These are phyloP conservation scores for Mesochorus sp. DNA, from an alignment of 2,888 invertebrate genomes.

Conservation along the genomic window DNA sequence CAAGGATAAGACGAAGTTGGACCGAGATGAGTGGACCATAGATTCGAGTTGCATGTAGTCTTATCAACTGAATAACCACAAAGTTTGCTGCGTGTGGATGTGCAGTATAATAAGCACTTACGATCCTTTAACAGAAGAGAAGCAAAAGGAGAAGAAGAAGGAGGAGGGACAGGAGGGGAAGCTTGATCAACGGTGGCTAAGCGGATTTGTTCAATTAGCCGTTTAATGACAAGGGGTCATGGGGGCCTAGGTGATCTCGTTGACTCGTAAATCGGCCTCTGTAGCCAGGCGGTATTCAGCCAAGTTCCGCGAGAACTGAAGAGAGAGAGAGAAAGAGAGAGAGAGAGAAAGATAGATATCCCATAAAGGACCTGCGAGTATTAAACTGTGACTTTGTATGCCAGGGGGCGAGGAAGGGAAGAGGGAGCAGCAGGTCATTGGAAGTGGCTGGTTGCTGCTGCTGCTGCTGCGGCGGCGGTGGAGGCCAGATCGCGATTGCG, in stretches of 20 bases:
- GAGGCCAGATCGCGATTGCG: constrained; percentile 74
- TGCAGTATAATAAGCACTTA: too few relatives aligned
- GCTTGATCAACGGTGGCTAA: constrained; percentile 65
- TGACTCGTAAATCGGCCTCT: constrained; percentile 60
- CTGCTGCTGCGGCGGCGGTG: constrained; percentile 35
- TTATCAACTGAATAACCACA: constrained; percentile 31
- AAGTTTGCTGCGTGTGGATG: too few relatives aligned
- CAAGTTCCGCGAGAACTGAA: constrained; percentile 53
- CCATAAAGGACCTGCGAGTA: too few relatives aligned
- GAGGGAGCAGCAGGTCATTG: constrained; percentile 25
- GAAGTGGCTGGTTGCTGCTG: constrained; percentile 46
- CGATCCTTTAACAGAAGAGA: too few relatives aligned
- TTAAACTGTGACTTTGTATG: constrained; percentile 16
- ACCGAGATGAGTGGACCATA: constrained; percentile 29
- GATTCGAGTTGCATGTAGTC: constrained; percentile 6
- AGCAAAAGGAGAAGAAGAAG: too few relatives aligned
- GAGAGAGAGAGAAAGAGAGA: background rate
- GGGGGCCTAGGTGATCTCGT: constrained; percentile 51
- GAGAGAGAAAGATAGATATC: too few relatives aligned
- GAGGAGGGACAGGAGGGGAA: too few relatives aligned
- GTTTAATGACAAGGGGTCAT: constrained; percentile 68
- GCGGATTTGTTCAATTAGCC: constrained; percentile 71
- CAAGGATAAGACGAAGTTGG: constrained; percentile 16
- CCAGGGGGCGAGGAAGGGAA: background rate
- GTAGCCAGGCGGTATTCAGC: constrained; percentile 43